A percentile compares a stretch with the other conserved stretches of the same genome.
These are phyloP conservation scores for Prionace glauca DNA, from an alignment of 2,797 vertebrate species.

Conservation along the genomic window DNA sequence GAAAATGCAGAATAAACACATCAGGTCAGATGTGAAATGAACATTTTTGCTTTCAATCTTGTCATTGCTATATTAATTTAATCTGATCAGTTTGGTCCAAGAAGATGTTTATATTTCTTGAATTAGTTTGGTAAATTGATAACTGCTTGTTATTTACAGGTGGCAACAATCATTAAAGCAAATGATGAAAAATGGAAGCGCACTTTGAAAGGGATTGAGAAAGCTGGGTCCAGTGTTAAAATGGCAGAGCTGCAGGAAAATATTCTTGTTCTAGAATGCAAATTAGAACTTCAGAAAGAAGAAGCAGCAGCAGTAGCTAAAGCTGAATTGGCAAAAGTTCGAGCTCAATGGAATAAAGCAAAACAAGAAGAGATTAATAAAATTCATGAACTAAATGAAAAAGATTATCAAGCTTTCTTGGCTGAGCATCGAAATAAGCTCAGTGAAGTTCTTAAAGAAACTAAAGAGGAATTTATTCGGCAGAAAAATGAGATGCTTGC, in stretches of 20 bases:
- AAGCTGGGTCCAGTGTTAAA: slow-evolving; percentile 50
- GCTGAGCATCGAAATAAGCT: slow-evolving; percentile 66
- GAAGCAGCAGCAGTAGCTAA: slow-evolving; percentile 70
- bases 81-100: neutral
- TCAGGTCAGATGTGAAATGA: too few species aligned
- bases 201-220: slow-evolving; percentile 53
- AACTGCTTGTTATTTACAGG: slow-evolving; percentile 45
- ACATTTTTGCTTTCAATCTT: neutral
- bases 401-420: slow-evolving; percentile 64
- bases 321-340: slow-evolving; percentile 76
- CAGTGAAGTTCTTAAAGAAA: slow-evolving; percentile 60
- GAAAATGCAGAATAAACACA: too few species aligned
- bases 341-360: slow-evolving; percentile 75
- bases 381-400: slow-evolving; percentile 67
- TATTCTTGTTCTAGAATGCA: slow-evolving; percentile 59
- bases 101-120: neutral
- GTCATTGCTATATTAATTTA: neutral
- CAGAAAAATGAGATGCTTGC: slow-evolving; percentile 62
- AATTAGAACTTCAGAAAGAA: slow-evolving; percentile 61
- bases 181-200: slow-evolving; percentile 69
- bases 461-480: slow-evolving; percentile 62
- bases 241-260: slow-evolving; percentile 65
- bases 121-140: neutral
- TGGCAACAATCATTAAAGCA: slow-evolving; percentile 53
- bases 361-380: slow-evolving; percentile 79